Percentiles rank a stretch among this genome's conserved stretches.
phyloP scores from a whole-genome alignment of 2,113 vertebrate genomes.

The Proterorhinus semilunaris region DNA sequence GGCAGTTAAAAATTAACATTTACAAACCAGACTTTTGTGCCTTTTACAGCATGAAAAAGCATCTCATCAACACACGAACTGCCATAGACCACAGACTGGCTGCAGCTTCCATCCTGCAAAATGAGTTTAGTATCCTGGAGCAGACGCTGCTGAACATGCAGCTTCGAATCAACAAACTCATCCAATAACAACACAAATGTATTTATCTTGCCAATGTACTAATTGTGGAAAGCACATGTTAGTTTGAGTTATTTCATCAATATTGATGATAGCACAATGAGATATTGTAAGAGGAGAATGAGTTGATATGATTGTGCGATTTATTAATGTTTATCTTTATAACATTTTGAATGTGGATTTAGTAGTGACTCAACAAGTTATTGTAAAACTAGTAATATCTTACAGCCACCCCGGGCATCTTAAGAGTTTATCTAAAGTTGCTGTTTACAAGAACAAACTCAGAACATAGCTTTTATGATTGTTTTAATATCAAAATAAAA shows the following conservation, averaged over 20 bases:
- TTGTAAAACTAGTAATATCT: not conserved
- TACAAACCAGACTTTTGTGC: not conserved
- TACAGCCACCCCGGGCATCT: not conserved
- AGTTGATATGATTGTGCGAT: too few species aligned
- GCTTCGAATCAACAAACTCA: conserved; percentile 65
- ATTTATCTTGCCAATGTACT: too few species aligned
- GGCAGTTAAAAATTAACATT: not conserved
- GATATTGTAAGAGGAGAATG: too few species aligned
- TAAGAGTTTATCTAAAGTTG: not conserved
- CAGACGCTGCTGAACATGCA: conserved; percentile 63
- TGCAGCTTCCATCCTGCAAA: conserved; percentile 65
- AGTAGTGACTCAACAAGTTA: conserved; percentile 6
- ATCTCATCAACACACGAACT: conserved; percentile 53
- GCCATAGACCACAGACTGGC: conserved; percentile 56
- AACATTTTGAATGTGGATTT: conserved; percentile 1
- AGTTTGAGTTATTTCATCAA: too few species aligned
- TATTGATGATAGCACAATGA: too few species aligned
- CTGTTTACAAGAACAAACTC: not conserved
- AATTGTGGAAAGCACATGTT: too few species aligned
- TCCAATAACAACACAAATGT: conserved; percentile 39
- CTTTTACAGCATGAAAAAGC: conserved; percentile 69
- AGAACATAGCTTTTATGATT: conserved; percentile 18
- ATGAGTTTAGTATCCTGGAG: conserved; percentile 67
- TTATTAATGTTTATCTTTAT: not conserved
- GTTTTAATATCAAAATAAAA: conserved; percentile 62